phyloP scores from a whole-genome alignment of 2,113 vertebrate genomes.

The Oncorhynchus gorbuscha region DNA sequence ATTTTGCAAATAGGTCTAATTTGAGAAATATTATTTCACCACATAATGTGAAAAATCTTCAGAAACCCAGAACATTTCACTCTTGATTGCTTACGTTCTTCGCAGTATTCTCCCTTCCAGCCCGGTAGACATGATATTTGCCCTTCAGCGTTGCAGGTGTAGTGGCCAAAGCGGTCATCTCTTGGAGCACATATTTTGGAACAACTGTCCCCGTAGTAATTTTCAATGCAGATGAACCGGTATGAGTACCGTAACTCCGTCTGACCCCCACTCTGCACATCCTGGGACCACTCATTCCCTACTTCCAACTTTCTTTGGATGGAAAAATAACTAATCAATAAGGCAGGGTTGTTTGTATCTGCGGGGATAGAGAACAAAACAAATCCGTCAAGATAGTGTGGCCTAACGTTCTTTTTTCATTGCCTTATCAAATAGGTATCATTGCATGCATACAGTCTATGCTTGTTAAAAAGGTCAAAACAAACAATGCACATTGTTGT shows the following conservation, averaged over 20 bases:
- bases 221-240: constrained; percentile 92
- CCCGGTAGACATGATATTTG: constrained; percentile 82
- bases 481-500: no score
- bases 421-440: no score
- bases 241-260: constrained; percentile 91
- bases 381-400: not conserved
- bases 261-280: constrained; percentile 70
- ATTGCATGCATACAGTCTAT: no score
- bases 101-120: constrained; percentile 93
- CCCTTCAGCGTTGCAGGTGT: constrained; percentile 86
- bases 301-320: constrained; percentile 83
- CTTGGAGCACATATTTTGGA: constrained; percentile 90
- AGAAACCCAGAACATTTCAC: constrained; percentile 51
- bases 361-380: constrained; percentile 24
- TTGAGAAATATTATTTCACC: not conserved
- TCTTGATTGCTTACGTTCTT: constrained; percentile 85
- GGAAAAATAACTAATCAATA: constrained; percentile 84
- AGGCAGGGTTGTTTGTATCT: constrained; percentile 74
- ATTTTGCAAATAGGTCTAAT: not conserved
- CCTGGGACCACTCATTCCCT: constrained; percentile 81
- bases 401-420: no score
- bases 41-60: constrained; percentile 6
- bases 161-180: constrained; percentile 92
- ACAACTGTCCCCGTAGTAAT: constrained; percentile 95
- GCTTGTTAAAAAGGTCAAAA: no score